Evolutionary conservation across 2,113 vertebrate genomes (phyloP), one percentile per base, ranked within the genome.

Genomic region (Apteryx mantelli): DNA sequence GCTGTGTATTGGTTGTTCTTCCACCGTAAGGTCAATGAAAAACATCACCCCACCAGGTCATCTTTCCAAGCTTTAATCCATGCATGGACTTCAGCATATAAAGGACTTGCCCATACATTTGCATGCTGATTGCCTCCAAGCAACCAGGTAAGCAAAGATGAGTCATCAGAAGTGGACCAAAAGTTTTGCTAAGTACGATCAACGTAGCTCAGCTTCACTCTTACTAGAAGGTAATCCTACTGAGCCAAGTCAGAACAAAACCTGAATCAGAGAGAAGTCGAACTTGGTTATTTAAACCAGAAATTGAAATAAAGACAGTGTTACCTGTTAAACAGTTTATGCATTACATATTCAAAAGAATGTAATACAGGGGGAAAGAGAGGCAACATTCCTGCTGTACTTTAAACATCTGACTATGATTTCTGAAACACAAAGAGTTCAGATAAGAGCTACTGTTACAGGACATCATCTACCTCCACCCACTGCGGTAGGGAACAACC

Each of bases 401-500:
- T 55, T 70, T 0, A 6, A 21, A 60, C 42, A 34, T 38, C 16
- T 1, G 3, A 17, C 20, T 3, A 50, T 34, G 69, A 40, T 42
- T 36, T 68, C 38, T 1, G 28, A 56, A 89, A 13, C 61, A 48
- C 60, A 48, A 38, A 38, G 30, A 30, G 60, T 75, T 26, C 69
- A 24, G 74, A 0, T 12, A 13, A 32, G 77, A 74, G 70, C 3
- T 40, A 2, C 66, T 20, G 36, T 26, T 4, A 16, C 20, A 13
- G 73, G 63, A 65, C 61, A 60, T 13, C 69, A 12, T 4, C 48
- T 5, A 5, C n/a, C 34, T 9, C 22, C 74, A 15, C 50, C 55
- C 63, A 11, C 21, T 0, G 0, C 9, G 4, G 2, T 0, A 18
- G 28, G 20, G 20, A 58, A 20, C 4, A 1, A 11, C 7, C 73